phyloP scores from a whole-genome alignment of 2,113 vertebrate genomes.

The Apeltes quadracus region DNA sequence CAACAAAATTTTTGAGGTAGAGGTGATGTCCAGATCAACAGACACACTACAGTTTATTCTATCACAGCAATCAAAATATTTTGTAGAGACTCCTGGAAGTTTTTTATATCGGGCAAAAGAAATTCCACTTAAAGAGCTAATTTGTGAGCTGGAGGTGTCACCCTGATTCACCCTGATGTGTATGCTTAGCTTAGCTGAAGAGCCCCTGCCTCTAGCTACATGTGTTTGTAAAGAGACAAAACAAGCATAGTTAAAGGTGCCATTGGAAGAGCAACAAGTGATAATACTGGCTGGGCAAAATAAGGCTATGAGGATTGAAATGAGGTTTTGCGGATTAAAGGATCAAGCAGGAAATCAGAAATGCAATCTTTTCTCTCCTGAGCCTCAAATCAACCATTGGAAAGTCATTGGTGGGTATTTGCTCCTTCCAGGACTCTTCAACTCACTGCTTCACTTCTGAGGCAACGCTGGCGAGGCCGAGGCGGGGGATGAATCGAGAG shows the following conservation, averaged over 20 bases:
- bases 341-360: slow-evolving; percentile 75
- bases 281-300: slow-evolving; percentile 17
- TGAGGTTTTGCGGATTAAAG: slow-evolving; percentile 70
- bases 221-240: not conserved
- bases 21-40: too few relatives aligned
- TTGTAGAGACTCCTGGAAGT: not conserved
- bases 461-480: slow-evolving; percentile 9
- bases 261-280: slow-evolving; percentile 43
- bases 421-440: slow-evolving; percentile 62
- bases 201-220: not conserved
- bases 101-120: not conserved
- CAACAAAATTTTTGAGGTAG: too few relatives aligned
- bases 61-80: not conserved
- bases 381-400: slow-evolving; percentile 51
- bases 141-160: too few relatives aligned
- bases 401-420: slow-evolving; percentile 60
- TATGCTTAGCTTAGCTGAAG: not conserved
- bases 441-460: slow-evolving; percentile 71
- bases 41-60: not conserved
- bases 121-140: not conserved
- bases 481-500: slow-evolving; percentile 43
- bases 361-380: slow-evolving; percentile 58
- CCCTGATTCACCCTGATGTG: not conserved
- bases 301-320: slow-evolving; percentile 52
- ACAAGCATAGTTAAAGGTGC: not conserved